Evolutionary conservation across 1,140 invertebrate genomes (phyloP), one percentile per base, ranked within the genome.

Genomic region (Andricus grossulariae): DNA sequence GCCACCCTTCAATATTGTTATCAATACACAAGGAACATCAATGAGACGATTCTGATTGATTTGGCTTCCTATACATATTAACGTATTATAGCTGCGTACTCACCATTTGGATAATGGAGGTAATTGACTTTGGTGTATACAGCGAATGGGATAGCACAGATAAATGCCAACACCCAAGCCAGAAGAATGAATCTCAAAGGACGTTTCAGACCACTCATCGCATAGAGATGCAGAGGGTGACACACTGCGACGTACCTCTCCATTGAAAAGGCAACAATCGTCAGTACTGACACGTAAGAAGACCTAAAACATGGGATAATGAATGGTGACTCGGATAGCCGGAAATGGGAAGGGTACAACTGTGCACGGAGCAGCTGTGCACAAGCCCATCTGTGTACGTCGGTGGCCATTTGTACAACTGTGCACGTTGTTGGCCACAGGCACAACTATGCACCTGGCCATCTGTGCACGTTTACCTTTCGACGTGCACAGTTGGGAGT

Each of bases 241-340:
- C 97, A 98, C 80, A 98, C 98, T 15, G 97, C 97, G 49, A 98
- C 89, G 91, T 98, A 98, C 39, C 97, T 92, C 88, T 97, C 96
- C 88, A 95, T 94, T 0, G 96, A 96, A 87, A 97, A 97, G 19
- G 95, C 95, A 16, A 97, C 96, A 80, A 98, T 98, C 21, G 96
- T 97, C 78, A 98, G 92, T 7, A 98, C 96, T 0, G 97, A 97
- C 0, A 96, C 96, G 88, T 97, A 97, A 0, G 96, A 96, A 0
- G 96, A 96, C 83, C 95, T 88, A 45, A 66, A 60, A 32, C 18
- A 18, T 10, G n/a, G 39, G 39, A 45, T 7, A 45, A 45, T 32
- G 25, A 32, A 32, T 32, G 25, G 25, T 32, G 4, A 32, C 2
- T 32, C 25, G 5, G 4, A 32, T 2, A 32, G 5, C 3, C 25